Percentiles rank a stretch among this genome's conserved stretches.
Conservation (phyloP, 2,888 invertebrate genomes). For the Drosophila macrospina region DNA sequence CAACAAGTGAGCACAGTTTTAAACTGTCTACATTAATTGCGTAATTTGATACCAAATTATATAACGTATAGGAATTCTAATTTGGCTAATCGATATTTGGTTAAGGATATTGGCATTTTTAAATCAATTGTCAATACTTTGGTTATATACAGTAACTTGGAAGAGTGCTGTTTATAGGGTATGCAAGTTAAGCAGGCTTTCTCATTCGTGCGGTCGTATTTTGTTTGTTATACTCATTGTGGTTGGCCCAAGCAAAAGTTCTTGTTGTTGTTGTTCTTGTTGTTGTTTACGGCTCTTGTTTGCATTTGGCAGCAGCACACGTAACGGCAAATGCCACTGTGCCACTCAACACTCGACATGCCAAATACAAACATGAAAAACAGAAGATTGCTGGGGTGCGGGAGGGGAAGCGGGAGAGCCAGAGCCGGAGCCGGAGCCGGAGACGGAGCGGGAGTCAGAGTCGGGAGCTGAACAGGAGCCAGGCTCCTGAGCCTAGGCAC, state of each 20-base stretch:
- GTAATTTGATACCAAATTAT: no score
- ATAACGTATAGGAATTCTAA: background rate
- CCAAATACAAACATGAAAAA: conserved; percentile 65
- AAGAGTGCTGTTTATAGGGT: conserved; percentile 9
- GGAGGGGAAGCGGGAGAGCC: background rate
- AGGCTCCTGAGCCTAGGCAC: conserved; percentile 39
- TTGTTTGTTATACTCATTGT: conserved; percentile 34
- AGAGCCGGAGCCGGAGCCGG: background rate
- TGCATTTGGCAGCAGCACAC: conserved; percentile 50
- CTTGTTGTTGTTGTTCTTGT: conserved; percentile 15
- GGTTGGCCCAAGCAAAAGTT: background rate
- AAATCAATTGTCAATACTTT: background rate
- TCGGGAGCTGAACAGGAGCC: background rate
- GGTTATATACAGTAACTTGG: background rate
- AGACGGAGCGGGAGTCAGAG: background rate
- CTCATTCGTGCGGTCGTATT: conserved; percentile 25
- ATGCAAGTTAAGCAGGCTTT: conserved; percentile 9
- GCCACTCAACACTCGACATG: conserved; percentile 69
- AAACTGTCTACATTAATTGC: no score
- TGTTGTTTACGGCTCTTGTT: conserved; percentile 49
- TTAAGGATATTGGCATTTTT: no score
- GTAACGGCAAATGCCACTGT: conserved; percentile 54
- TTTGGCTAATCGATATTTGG: background rate
- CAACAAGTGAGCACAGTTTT: no score
- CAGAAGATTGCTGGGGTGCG: conserved; percentile 24